Base-by-base conservation (phyloP, 2,888 invertebrate species). In the Serrognathus titanus region DNA sequence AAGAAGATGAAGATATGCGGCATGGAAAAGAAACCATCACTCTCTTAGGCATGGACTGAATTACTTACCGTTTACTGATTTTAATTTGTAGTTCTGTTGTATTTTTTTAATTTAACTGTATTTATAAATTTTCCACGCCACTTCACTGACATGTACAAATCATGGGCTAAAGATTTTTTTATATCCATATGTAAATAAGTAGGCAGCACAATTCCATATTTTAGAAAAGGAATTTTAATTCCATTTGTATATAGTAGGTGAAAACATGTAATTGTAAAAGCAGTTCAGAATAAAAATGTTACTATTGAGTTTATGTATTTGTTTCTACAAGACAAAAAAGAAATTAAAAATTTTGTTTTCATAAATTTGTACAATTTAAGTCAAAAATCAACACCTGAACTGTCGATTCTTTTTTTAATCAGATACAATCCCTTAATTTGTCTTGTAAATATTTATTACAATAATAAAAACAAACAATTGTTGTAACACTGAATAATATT, bases 1-100 rank as follows among this genome's bases (percentile, higher is more conserved):
- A 16, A 38, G 78, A 75, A 41, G 73, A 75, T 37, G 69, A 69
- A 11, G 72, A 70, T 31, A 35, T 63, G 11, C 61, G 66, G 53
- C 59, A 62, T 10, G 69, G 67, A 31, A 74, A 75, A 66, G 71
- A 71, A 66, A 73, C 73, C 12, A 75, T 76, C 56, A 75, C 76
- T 51, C 66, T 76, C 51, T 62, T 76, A 56, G 71, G 71, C 46
- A 73, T 74, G 63, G 69, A 72, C 66, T 70, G 67, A 71, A 65
- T 56, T 56, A 39, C 46, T 48, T 48, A 48, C 10, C 47, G 41
- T 48, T 16, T 50, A 45, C 31, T 51, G 35, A 12, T 47, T 46
- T 51, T 55, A 45, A 20, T 35, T 46, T 16, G n/a, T 6, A 46
- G n/a, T 40, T 13, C 9, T n/a, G 10, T 43, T 39, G n/a, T 39